Base-by-base conservation (phyloP, 1,140 invertebrate species). In the Phthorimaea operculella region DNA sequence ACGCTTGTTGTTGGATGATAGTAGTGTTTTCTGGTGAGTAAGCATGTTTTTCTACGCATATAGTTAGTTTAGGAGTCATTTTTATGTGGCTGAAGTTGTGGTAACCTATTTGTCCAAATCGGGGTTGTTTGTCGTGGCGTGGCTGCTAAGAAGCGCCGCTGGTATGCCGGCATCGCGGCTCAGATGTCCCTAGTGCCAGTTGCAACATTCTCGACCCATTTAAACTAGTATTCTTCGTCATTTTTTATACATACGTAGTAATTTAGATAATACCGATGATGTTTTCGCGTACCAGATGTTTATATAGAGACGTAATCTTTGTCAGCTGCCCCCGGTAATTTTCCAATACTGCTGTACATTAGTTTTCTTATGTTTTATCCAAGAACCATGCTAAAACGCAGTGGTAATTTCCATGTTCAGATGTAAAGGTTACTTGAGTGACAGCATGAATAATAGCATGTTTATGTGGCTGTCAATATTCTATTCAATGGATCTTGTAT, bases 1-100 rank as follows among this genome's bases (percentile, higher is more conserved):
- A 84, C 70, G 75, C 67, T 68, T 70, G 62, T 80, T 78, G 70
- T 84, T 84, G 81, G 81, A 84, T 84, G 81, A 84, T 84, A 82
- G 63, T 67, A 69, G 81, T 74, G 69, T 63, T 70, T 68, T 66
- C 60, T 72, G 54, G 79, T 82, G 54, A 82, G 79, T 80, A 72
- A 39, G 21, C 21, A 28, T 28, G 21, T 28, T 28, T 6, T 28
- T 28, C 6, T 28, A 28, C 21, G 21, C 6, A 58, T 58, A 52
- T 63, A 47, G 16, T 4, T 28, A 67, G 69, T 63, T 67, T 60
- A 52, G 42, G 48, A 12, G 55, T 55, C 62, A 52, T 18, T 52
- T 59, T 48, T 55, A 57, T 63, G 57, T 56, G 56, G 47, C 44
- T 55, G 16, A 36, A 54, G 57, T 51, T 33, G 67, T 74, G 60